A percentile compares a stretch with the other conserved stretches of the same genome.
Evolutionary conservation across 2,888 invertebrate genomes (phyloP).

Genomic region (Junonia oenone): DNA sequence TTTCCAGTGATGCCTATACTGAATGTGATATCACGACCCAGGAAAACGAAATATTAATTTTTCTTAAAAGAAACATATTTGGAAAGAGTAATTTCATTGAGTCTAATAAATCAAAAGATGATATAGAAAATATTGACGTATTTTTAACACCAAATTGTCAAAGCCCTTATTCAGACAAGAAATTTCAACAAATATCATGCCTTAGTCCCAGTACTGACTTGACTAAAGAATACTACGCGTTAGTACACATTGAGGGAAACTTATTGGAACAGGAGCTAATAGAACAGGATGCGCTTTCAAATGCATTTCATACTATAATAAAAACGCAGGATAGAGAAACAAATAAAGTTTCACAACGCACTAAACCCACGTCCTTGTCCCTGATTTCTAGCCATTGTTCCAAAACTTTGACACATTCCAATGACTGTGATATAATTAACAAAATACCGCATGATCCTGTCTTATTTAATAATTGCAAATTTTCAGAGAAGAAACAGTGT

Average conservation of each 20-base stretch:
- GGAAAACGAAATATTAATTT: conserved; percentile 68
- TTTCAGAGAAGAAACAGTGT: conserved; percentile 11
- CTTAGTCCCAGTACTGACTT: conserved; percentile 64
- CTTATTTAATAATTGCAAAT: conserved; percentile 9
- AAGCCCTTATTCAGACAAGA: conserved; percentile 55
- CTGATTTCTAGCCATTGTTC: conserved; percentile 63
- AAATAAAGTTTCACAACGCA: conserved; percentile 41
- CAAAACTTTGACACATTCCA: conserved; percentile 63
- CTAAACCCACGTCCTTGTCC: conserved; percentile 58
- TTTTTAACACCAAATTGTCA: conserved; percentile 69
- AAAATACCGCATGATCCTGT: conserved; percentile 15
- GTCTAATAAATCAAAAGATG: conserved; percentile 43
- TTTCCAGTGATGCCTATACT: conserved; percentile 72
- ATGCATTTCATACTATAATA: conserved; percentile 70
- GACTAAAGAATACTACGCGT: conserved; percentile 63
- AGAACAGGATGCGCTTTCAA: conserved; percentile 74
- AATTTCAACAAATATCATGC: conserved; percentile 44
- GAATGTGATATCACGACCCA: conserved; percentile 69
- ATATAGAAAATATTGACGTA: conserved; percentile 57
- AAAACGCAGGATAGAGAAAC: conserved; percentile 49
- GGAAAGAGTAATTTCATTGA: conserved; percentile 28
- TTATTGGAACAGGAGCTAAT: conserved; percentile 71
- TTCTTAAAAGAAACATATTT: conserved; percentile 51
- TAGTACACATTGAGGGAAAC: conserved; percentile 58
- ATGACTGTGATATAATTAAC: conserved; percentile 57